These are phyloP conservation scores for Orchesella cincta DNA, from an alignment of 1,140 invertebrate genomes.

Conservation along the genomic window DNA sequence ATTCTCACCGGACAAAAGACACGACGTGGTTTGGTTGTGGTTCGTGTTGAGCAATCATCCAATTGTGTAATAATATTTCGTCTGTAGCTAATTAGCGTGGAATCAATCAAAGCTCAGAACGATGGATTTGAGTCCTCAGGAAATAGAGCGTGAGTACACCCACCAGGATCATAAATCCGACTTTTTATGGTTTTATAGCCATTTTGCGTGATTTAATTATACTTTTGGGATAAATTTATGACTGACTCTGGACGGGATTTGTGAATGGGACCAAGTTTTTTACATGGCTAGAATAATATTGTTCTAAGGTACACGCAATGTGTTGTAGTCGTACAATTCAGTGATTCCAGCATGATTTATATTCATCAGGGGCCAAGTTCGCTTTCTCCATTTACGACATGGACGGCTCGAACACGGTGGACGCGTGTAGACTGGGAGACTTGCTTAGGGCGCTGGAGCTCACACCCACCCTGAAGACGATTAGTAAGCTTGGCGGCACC, in stretches of 20 bases:
- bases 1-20: no score
- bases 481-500: slow-evolving; percentile 33
- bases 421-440: slow-evolving; percentile 35
- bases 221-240: no score
- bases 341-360: slow-evolving; percentile 2
- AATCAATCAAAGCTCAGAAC: neutral
- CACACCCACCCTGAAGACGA: slow-evolving; percentile 36
- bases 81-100: neutral
- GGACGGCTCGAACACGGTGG: slow-evolving; percentile 31
- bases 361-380: slow-evolving; percentile 34
- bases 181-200: no score
- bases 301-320: neutral
- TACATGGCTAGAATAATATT: neutral
- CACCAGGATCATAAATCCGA: no score
- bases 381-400: slow-evolving; percentile 41
- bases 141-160: slow-evolving; percentile 18
- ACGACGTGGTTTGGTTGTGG: no score
- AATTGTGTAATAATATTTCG: no score
- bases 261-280: no score
- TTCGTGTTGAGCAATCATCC: no score
- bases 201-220: neutral
- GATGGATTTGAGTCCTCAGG: slow-evolving; percentile 1
- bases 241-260: neutral
- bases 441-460: slow-evolving; percentile 31
- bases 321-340: neutral